Evolutionary conservation across 2,797 vertebrate genomes (phyloP).

Genomic region (Diplodus sargus): DNA sequence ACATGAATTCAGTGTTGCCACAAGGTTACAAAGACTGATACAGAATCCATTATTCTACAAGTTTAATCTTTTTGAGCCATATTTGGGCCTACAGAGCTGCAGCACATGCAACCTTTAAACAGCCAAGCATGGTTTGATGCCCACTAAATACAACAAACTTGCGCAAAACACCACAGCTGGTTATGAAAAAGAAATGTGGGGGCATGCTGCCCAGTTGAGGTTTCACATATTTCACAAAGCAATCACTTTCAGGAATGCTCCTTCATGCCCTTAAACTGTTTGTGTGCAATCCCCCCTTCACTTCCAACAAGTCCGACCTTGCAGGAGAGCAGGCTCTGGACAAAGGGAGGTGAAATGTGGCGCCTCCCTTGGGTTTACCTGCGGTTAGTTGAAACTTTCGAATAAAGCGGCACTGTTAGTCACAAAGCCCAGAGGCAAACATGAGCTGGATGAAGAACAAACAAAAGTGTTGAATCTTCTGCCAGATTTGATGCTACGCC

Average conservation of each 20-base stretch:
- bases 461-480: conserved; percentile 42
- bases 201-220: conserved; percentile 35
- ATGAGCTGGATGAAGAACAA: conserved; percentile 70
- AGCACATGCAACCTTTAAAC: conserved; percentile 15
- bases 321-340: conserved; percentile 56
- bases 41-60: conserved; percentile 5
- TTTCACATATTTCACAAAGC: conserved; percentile 67
- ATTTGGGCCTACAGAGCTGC: neutral
- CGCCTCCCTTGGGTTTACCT: conserved; percentile 63
- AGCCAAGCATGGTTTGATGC: conserved; percentile 12
- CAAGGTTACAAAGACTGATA: neutral
- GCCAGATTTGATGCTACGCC: conserved; percentile 13
- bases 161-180: conserved; percentile 4
- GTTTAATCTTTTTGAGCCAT: neutral
- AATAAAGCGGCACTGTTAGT: conserved; percentile 62
- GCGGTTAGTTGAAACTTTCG: conserved; percentile 60
- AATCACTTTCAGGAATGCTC: conserved; percentile 68
- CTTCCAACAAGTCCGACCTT: conserved; percentile 76
- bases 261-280: conserved; percentile 61
- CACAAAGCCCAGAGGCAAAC: conserved; percentile 63
- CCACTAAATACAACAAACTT: conserved; percentile 28
- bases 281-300: conserved; percentile 34
- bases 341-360: conserved; percentile 70
- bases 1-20: neutral
- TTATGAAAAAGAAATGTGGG: conserved; percentile 30